A percentile compares a stretch with the other conserved stretches of the same genome.
phyloP scores from a whole-genome alignment of 2,888 invertebrate species.

The Drosophila greeni region DNA sequence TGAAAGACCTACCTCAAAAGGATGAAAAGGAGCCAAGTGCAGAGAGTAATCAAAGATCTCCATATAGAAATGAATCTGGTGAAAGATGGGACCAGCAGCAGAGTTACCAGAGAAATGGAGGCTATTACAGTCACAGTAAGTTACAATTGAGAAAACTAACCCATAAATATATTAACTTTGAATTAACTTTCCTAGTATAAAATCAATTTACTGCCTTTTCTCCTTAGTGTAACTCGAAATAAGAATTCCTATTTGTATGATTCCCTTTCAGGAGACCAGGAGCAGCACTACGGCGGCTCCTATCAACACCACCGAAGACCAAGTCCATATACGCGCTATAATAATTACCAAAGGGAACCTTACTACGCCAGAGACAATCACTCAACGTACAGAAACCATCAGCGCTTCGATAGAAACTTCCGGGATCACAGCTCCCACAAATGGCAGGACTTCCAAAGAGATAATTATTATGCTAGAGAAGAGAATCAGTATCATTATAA shows the following conservation, averaged over 20 bases:
- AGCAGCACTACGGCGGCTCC: neutral
- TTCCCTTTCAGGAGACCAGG: conserved; percentile 6
- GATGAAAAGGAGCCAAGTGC: neutral
- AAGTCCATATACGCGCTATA: neutral
- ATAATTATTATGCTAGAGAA: neutral
- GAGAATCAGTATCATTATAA: neutral
- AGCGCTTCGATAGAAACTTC: neutral
- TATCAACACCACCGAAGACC: neutral
- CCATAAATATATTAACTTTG: neutral
- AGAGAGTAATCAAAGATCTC: neutral
- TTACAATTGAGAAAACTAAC: neutral
- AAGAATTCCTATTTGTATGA: neutral
- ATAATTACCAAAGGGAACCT: neutral
- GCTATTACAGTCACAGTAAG: conserved; percentile 7
- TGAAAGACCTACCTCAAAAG: conserved; percentile 23
- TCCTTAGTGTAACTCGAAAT: neutral
- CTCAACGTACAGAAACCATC: neutral
- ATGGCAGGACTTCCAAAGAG: neutral
- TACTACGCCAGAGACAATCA: conserved; percentile 1
- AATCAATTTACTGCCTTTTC: neutral
- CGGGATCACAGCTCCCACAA: neutral
- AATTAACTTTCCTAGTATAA: neutral
- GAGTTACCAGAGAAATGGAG: neutral
- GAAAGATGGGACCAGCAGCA: neutral
- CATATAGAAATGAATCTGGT: neutral